Conservation (phyloP, 2,797 vertebrate species). For the Myiothlypis coronata region DNA sequence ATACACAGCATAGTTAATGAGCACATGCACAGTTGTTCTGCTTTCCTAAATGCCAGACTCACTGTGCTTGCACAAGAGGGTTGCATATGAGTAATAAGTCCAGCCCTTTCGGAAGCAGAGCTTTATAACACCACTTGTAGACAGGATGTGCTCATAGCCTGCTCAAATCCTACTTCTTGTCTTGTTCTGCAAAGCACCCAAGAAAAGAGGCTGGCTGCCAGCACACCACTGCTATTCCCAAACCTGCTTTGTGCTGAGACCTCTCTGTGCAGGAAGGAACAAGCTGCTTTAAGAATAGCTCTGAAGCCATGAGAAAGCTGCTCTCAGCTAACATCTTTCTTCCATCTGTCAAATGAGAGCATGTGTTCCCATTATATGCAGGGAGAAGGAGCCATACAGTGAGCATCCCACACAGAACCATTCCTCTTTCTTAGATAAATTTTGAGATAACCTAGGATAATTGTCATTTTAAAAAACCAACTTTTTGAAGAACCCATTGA, state of each 20-base stretch:
- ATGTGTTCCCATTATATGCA: conserved; percentile 6
- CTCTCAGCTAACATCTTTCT: conserved; percentile 32
- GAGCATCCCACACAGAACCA: conserved; percentile 10
- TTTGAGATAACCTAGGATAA: not conserved
- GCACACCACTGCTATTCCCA: not conserved
- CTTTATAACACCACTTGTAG: not conserved
- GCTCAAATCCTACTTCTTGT: not conserved
- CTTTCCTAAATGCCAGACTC: conserved; percentile 13
- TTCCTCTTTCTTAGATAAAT: not conserved
- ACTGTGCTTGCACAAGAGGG: not conserved
- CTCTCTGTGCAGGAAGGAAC: conserved; percentile 14
- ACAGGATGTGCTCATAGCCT: not conserved
- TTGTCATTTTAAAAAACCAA: not conserved
- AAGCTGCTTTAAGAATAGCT: conserved; percentile 42
- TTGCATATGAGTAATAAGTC: not conserved
- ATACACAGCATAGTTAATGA: not conserved
- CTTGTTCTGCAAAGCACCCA: not conserved
- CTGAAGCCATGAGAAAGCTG: conserved; percentile 23
- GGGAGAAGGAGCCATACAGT: conserved; percentile 11
- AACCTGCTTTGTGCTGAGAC: not conserved
- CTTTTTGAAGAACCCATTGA: not conserved
- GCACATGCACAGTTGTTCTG: not conserved
- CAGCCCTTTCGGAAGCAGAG: conserved; percentile 2
- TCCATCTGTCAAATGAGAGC: conserved; percentile 53
- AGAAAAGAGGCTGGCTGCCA: not conserved